These are phyloP conservation scores for Cyanoderma ruficeps DNA, from an alignment of 2,113 vertebrate genomes.

Conservation along the genomic window DNA sequence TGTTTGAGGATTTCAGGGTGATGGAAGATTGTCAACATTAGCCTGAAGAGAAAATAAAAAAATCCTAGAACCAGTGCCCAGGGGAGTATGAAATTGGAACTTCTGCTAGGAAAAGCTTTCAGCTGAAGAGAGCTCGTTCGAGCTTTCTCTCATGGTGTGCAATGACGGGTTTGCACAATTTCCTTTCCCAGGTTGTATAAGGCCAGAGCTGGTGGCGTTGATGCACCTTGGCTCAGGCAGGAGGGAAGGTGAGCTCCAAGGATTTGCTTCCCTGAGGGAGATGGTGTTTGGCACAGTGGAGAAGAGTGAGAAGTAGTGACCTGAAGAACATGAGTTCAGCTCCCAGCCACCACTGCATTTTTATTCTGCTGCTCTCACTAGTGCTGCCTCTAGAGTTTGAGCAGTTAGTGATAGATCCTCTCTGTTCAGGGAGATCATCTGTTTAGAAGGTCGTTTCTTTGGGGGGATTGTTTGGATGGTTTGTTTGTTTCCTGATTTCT, in stretches of 20 bases:
- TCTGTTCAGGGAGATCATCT: background rate
- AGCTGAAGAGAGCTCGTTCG: background rate
- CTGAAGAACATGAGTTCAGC: background rate
- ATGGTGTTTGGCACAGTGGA: background rate
- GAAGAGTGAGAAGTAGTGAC: background rate
- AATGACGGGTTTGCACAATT: background rate
- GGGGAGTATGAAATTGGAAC: background rate
- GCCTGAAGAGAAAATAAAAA: background rate
- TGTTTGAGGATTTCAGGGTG: background rate
- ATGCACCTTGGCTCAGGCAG: background rate
- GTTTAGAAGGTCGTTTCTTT: background rate
- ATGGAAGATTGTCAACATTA: background rate
- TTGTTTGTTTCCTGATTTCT: background rate
- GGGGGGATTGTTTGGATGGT: background rate
- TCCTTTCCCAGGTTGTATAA: background rate
- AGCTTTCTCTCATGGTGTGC: background rate
- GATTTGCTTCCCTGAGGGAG: background rate
- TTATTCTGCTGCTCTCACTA: background rate
- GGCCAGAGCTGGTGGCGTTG: background rate
- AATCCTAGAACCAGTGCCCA: background rate
- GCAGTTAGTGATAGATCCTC: background rate
- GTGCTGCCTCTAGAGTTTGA: background rate
- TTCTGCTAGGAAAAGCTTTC: constrained; percentile 13
- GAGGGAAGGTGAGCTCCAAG: background rate
- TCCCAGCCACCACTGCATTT: background rate